phyloP scores from a whole-genome alignment of 2,888 invertebrate genomes.

The Miltochrista miniata region DNA sequence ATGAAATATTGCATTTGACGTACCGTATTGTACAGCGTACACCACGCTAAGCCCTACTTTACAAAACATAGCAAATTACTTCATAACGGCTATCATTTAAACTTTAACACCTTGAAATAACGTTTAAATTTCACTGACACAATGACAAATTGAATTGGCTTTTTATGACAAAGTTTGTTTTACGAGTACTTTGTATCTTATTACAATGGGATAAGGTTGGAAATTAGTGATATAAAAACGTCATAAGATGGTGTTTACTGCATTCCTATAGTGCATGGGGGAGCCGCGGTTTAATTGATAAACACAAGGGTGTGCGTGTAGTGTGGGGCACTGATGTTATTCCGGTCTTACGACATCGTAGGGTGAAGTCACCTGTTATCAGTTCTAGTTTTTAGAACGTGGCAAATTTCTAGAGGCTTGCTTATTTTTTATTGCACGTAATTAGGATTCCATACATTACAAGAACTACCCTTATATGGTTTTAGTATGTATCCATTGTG shows the following conservation, averaged over 20 bases:
- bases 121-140: conserved; percentile 56
- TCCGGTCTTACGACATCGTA: conserved; percentile 15
- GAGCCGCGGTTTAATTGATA: conserved; percentile 66
- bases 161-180: conserved; percentile 17
- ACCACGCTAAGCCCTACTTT: conserved; percentile 43
- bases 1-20: conserved; percentile 29
- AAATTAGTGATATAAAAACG: conserved; percentile 14
- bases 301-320: conserved; percentile 54
- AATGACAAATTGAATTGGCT: conserved; percentile 38
- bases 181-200: conserved; percentile 18
- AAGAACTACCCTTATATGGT: neutral
- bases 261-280: conserved; percentile 53
- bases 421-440: neutral
- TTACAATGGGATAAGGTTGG: conserved; percentile 22
- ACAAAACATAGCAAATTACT: conserved; percentile 50
- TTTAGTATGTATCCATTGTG: neutral
- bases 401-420: neutral
- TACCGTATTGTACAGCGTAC: conserved; percentile 44
- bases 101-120: conserved; percentile 54
- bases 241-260: conserved; percentile 18
- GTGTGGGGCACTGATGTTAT: conserved; percentile 29
- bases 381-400: neutral
- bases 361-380: conserved; percentile 35
- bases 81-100: conserved; percentile 47
- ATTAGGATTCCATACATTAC: neutral